Evolutionary conservation across 2,888 invertebrate species (phyloP), one percentile per base, ranked within the genome.

Genomic region (Drosophila borealis): DNA sequence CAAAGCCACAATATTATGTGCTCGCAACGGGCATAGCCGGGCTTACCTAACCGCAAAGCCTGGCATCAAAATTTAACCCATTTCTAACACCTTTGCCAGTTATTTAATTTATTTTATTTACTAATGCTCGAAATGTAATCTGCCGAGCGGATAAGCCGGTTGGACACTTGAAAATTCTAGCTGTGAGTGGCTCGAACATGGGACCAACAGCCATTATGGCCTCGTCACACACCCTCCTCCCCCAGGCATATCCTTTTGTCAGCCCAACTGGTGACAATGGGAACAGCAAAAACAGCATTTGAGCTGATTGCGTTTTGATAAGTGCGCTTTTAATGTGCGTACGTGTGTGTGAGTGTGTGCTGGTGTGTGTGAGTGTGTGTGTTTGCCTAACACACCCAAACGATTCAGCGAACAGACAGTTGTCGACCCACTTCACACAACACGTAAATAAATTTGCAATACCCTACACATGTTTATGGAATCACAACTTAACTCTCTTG

Each of bases 231-330:
- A 51, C 37, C 21, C 25, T 25, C 33, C 8, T 29, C 29, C 45
- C 6, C 45, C 6, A 9, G 17, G 19, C 49, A 33, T 19, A 11
- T 45, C 55, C 34, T 42, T 46, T 56, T 49, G 44, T 37, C 33
- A 37, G 13, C 45, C 34, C 34, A 54, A 50, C 34, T 59, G 62
- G 42, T 68, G 62, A 69, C 63, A 69, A 60, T 42, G 56, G 42
- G 25, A 33, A 64, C 48, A 51, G 36, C 60, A 64, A 67, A 61
- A 71, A 71, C 69, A 83, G 67, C 79, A 81, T 81, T 81, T 81
- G 77, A 81, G 84, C 87, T 84, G 87, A 88, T 88, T 89, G 81
- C 78, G 70, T 80, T 78, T 77, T 81, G 80, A 86, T 83, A 85
- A 80, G 82, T 78, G 72, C 69, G 82, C 81, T 76, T 73, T 79